A percentile compares a stretch with the other conserved stretches of the same genome.
Evolutionary conservation across 2,797 vertebrate genomes (phyloP).

Genomic region (Tamandua tetradactyla): DNA sequence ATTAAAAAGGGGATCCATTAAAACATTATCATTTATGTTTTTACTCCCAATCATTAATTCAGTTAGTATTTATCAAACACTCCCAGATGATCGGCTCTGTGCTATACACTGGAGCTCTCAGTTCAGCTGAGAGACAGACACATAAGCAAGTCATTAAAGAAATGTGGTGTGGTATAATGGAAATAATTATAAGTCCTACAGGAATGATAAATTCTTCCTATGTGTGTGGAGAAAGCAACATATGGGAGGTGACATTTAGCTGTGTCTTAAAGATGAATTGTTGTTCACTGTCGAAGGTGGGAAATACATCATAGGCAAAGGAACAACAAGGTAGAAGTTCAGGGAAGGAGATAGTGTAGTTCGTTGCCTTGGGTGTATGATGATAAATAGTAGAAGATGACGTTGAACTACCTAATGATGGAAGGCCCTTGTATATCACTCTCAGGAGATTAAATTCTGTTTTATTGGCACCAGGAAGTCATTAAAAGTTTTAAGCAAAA

Average conservation of each 20-base stretch:
- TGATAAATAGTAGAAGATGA: conserved; percentile 13
- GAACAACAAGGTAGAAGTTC: not conserved
- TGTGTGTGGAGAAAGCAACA: conserved; percentile 40
- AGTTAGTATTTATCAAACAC: conserved; percentile 45
- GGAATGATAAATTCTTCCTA: conserved; percentile 69
- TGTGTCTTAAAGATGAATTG: conserved; percentile 65
- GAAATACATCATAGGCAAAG: conserved; percentile 55
- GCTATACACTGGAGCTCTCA: not conserved
- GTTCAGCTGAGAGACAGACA: not conserved
- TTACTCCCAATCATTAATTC: conserved; percentile 48
- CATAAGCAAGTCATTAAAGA: conserved; percentile 66
- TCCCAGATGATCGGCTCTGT: not conserved
- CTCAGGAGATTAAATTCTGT: conserved; percentile 20
- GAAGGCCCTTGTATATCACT: not conserved
- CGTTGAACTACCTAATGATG: not conserved
- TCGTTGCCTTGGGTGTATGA: not conserved
- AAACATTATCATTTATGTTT: not conserved
- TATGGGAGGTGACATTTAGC: conserved; percentile 71
- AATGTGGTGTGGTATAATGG: conserved; percentile 53
- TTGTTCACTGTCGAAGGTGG: conserved; percentile 44
- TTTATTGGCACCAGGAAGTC: conserved; percentile 20
- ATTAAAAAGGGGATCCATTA: not conserved
- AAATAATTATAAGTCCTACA: conserved; percentile 50
- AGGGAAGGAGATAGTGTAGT: not conserved
- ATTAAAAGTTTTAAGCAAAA: conserved; percentile 36